phyloP scores from a whole-genome alignment of 2,888 invertebrate species.

The Hybos culiciformis region DNA sequence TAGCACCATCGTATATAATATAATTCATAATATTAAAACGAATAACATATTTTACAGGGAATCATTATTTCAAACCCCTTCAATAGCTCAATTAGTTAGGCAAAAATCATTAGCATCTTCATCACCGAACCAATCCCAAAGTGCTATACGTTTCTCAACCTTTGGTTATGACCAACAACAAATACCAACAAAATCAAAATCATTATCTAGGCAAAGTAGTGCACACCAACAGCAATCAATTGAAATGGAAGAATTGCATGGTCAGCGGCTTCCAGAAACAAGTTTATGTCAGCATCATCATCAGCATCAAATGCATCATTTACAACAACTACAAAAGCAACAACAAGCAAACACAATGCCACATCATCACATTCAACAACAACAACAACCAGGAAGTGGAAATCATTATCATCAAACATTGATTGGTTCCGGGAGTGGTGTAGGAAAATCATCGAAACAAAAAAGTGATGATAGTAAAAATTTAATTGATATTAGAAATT shows the following conservation, averaged over 20 bases:
- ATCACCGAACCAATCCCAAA: slow-evolving; percentile 22
- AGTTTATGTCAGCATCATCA: slow-evolving; percentile 12
- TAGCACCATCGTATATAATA: too few species aligned
- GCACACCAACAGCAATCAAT: slow-evolving; percentile 20
- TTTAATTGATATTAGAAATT: slow-evolving; percentile 74
- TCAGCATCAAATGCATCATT: slow-evolving; percentile 11
- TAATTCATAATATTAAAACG: too few species aligned
- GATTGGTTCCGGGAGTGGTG: slow-evolving; percentile 4
- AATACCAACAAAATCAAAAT: slow-evolving; percentile 15
- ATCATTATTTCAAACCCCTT: slow-evolving; percentile 24
- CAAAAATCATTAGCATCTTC: slow-evolving; percentile 31
- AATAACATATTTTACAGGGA: slow-evolving; percentile 24
- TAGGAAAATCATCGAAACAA: slow-evolving; percentile 13
- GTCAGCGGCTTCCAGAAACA: slow-evolving; percentile 13
- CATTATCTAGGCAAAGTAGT: slow-evolving; percentile 22
- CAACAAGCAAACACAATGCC: slow-evolving; percentile 6
- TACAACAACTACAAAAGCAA: slow-evolving; percentile 20
- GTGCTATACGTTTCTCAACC: slow-evolving; percentile 30
- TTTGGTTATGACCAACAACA: slow-evolving; percentile 30
- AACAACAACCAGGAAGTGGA: slow-evolving; percentile 4
- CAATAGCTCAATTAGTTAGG: slow-evolving; percentile 21
- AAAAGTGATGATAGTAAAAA: slow-evolving; percentile 41
- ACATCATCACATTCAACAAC: slow-evolving; percentile 4
- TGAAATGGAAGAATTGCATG: slow-evolving; percentile 29
- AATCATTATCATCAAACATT: too few species aligned